Evolutionary conservation across 2,797 vertebrate species (phyloP).

Genomic region (Fundulus diaphanus): DNA sequence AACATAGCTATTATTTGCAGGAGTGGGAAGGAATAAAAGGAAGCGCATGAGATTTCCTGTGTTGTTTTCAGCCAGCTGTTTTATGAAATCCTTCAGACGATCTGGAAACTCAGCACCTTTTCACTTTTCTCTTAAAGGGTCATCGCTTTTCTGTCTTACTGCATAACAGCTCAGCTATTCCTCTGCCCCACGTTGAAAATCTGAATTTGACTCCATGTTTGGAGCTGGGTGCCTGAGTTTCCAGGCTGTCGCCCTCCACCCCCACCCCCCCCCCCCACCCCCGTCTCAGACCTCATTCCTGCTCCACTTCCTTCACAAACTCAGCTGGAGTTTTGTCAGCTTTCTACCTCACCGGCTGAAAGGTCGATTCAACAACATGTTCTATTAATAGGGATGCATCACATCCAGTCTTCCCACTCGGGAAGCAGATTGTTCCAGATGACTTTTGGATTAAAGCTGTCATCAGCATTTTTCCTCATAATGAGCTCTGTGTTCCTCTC

Average conservation of each 20-base stretch:
- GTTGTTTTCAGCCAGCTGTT: neutral
- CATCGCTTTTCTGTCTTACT: constrained; percentile 25
- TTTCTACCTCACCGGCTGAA: constrained; percentile 2
- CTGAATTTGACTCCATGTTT: constrained; percentile 33
- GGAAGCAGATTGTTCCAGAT: constrained; percentile 28
- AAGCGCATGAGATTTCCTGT: neutral
- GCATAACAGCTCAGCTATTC: constrained; percentile 3
- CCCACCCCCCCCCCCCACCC: constrained; percentile 37
- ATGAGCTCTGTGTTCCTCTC: constrained; percentile 52
- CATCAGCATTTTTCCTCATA: constrained; percentile 45
- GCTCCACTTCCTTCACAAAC: constrained; percentile 26
- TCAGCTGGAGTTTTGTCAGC: constrained; percentile 5
- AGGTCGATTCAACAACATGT: constrained; percentile 14
- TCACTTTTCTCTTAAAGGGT: constrained; percentile 35
- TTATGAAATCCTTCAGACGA: constrained; percentile 11
- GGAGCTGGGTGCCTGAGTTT: constrained; percentile 45
- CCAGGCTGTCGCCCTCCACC: constrained; percentile 45
- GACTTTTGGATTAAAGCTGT: constrained; percentile 27
- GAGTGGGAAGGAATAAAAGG: neutral
- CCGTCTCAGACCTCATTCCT: constrained; percentile 24
- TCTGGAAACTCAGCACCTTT: constrained; percentile 37
- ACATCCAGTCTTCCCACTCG: constrained; percentile 1
- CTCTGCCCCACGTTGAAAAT: constrained; percentile 33
- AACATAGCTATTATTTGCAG: neutral
- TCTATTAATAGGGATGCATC: constrained; percentile 19